Percentiles rank a stretch among this genome's conserved stretches.
These are phyloP conservation scores for Orchestes rusci DNA, from an alignment of 2,888 invertebrate species.

Conservation along the genomic window DNA sequence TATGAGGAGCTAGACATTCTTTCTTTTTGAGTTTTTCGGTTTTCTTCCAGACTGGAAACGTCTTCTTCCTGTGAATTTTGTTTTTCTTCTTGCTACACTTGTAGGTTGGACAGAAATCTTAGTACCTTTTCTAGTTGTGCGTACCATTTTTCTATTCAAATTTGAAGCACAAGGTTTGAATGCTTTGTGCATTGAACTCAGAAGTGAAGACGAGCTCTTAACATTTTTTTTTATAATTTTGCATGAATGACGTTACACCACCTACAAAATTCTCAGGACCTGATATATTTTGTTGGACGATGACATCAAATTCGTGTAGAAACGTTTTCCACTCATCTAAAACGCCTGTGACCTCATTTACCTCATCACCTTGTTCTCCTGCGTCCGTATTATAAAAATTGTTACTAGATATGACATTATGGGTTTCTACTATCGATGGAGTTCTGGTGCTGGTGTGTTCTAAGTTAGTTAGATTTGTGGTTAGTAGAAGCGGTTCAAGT, in stretches of 20 bases:
- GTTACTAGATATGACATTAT: no score
- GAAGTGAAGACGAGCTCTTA: constrained; percentile 5
- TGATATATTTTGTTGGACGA: no score
- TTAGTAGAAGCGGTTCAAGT: neutral
- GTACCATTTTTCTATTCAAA: constrained; percentile 5
- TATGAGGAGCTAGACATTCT: constrained; percentile 6
- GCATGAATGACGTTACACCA: no score
- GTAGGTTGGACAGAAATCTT: constrained; percentile 7
- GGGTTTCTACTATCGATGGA: no score
- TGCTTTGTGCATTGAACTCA: constrained; percentile 6
- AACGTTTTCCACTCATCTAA: constrained; percentile 4
- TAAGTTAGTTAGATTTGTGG: neutral
- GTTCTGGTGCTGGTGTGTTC: no score
- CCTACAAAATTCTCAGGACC: constrained; percentile 7
- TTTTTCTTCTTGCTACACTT: constrained; percentile 8
- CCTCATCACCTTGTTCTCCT: neutral
- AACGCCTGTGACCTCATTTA: neutral
- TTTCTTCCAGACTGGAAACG: constrained; percentile 7
- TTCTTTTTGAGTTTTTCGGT: constrained; percentile 1
- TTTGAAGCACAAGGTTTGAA: constrained; percentile 3
- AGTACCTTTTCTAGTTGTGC: constrained; percentile 3
- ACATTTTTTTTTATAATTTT: no score
- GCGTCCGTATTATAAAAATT: neutral
- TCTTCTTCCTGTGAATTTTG: constrained; percentile 6
- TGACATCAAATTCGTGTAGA: no score